Percentiles rank a stretch among this genome's conserved stretches.
phyloP scores from a whole-genome alignment of 2,113 vertebrate species.

The Protobothrops flavoviridis region DNA sequence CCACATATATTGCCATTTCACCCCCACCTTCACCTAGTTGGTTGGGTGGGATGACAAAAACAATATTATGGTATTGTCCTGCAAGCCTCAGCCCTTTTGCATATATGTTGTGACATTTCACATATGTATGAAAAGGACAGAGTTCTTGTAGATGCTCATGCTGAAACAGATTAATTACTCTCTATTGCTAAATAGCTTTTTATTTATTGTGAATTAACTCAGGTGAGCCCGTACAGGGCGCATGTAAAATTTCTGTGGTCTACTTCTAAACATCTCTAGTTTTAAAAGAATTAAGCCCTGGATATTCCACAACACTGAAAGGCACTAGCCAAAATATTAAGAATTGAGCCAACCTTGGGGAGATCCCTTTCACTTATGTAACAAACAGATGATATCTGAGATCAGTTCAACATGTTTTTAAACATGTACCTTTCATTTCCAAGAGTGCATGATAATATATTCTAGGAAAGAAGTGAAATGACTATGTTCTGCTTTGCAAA shows the following conservation, averaged over 20 bases:
- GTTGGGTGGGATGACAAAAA: background rate
- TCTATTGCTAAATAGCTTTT: background rate
- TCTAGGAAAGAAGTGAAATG: background rate
- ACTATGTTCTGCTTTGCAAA: background rate
- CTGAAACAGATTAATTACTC: background rate
- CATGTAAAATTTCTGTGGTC: background rate
- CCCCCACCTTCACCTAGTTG: background rate
- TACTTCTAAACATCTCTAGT: background rate
- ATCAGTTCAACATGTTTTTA: background rate
- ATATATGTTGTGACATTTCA: background rate
- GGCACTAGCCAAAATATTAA: background rate
- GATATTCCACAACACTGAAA: background rate
- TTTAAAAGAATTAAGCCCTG: background rate
- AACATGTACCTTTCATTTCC: background rate
- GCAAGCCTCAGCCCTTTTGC: background rate
- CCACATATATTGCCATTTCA: background rate
- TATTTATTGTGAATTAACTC: background rate
- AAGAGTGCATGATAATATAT: background rate
- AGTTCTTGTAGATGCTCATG: background rate
- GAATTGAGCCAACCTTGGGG: background rate
- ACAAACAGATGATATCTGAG: background rate
- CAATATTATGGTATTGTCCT: background rate
- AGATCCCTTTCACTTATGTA: background rate
- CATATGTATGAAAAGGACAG: background rate
- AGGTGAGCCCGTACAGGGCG: background rate